These are phyloP conservation scores for Trematocara macrostoma DNA, from an alignment of 2,113 vertebrate genomes.

Conservation along the genomic window DNA sequence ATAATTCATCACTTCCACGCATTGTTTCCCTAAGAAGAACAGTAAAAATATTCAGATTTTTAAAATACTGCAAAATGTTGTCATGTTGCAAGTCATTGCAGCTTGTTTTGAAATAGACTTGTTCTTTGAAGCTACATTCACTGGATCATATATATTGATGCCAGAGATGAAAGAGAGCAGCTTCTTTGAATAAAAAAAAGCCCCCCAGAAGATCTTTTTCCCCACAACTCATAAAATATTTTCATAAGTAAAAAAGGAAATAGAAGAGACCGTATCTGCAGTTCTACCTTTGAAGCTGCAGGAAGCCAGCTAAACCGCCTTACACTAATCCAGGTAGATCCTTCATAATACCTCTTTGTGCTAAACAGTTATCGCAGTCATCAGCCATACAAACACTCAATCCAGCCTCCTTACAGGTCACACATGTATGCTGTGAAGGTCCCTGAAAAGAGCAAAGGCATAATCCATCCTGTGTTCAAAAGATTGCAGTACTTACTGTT, in stretches of 20 bases:
- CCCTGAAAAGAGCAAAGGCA: not conserved
- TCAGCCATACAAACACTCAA: constrained; percentile 12
- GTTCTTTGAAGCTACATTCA: not conserved
- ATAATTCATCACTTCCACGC: not conserved
- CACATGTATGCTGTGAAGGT: not conserved
- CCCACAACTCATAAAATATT: not conserved
- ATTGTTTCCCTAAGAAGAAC: not conserved
- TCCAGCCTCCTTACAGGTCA: not conserved
- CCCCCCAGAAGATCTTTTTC: not conserved
- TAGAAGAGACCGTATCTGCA: not conserved
- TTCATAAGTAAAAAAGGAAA: not conserved
- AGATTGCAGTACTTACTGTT: not conserved
- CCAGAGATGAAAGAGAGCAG: not conserved
- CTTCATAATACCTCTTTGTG: constrained; percentile 41
- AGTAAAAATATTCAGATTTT: not conserved
- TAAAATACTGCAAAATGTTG: not conserved
- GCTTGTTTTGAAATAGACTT: not conserved
- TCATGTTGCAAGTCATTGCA: not conserved
- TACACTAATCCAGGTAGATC: constrained; percentile 56
- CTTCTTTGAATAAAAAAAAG: not conserved
- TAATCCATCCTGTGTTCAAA: not conserved
- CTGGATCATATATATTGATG: not conserved
- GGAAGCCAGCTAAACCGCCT: constrained; percentile 31
- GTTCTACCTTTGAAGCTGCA: constrained; percentile 2
- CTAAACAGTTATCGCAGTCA: constrained; percentile 28